A percentile compares a stretch with the other conserved stretches of the same genome.
phyloP scores from a whole-genome alignment of 1,140 invertebrate genomes.

The Hestina assimilis region DNA sequence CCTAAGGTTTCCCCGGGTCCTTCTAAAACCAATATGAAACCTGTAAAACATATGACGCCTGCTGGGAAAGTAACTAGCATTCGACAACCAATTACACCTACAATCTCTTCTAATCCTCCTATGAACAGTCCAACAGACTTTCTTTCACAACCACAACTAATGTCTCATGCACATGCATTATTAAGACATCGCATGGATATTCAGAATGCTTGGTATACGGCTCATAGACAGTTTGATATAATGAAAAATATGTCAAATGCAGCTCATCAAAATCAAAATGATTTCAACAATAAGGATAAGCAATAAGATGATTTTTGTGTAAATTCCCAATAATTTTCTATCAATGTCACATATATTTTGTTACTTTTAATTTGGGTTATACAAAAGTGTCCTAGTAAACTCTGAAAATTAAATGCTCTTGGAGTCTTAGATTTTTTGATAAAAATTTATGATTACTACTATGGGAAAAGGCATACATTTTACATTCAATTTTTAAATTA shows the following conservation, averaged over 20 bases:
- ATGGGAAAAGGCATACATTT: too few relatives aligned
- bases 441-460: too few relatives aligned
- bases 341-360: neutral
- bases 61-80: constrained; percentile 46
- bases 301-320: constrained; percentile 24
- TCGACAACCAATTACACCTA: constrained; percentile 50
- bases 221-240: constrained; percentile 59
- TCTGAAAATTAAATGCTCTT: too few relatives aligned
- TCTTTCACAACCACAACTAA: constrained; percentile 43
- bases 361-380: constrained; percentile 1
- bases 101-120: constrained; percentile 39
- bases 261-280: constrained; percentile 56
- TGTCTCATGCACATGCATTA: constrained; percentile 47
- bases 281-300: constrained; percentile 65
- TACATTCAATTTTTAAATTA: too few relatives aligned
- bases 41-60: constrained; percentile 53
- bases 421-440: too few relatives aligned
- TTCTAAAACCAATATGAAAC: constrained; percentile 58
- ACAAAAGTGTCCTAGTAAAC: too few relatives aligned
- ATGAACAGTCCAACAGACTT: constrained; percentile 50
- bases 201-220: constrained; percentile 59
- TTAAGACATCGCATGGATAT: constrained; percentile 64
- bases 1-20: constrained; percentile 49
- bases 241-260: constrained; percentile 63
- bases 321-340: neutral